A percentile compares a stretch with the other conserved stretches of the same genome.
Evolutionary conservation across 2,888 invertebrate genomes (phyloP).

Genomic region (Heliconius cydno): DNA sequence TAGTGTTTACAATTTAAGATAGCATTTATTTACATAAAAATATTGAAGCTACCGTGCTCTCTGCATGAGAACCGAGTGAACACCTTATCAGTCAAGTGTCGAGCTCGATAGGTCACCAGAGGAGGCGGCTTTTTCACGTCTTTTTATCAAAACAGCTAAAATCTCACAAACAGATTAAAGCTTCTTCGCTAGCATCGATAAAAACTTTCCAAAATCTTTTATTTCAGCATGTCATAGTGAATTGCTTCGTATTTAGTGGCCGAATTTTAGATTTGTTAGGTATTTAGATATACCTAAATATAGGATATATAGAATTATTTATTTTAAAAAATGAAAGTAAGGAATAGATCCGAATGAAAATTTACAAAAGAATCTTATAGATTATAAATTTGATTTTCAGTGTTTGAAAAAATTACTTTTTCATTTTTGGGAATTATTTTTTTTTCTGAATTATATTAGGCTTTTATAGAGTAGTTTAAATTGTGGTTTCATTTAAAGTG

Average conservation of each 20-base stretch:
- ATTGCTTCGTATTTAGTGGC: background rate
- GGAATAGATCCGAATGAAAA: too few relatives aligned
- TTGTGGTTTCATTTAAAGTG: too few relatives aligned
- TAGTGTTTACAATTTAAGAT: slow-evolving; percentile 6
- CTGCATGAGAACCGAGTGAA: slow-evolving; percentile 57
- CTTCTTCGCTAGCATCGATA: background rate
- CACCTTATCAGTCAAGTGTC: slow-evolving; percentile 62
- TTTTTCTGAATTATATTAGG: too few relatives aligned
- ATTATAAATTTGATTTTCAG: too few relatives aligned
- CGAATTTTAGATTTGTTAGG: too few relatives aligned
- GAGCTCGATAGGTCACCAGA: slow-evolving; percentile 38
- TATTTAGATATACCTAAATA: too few relatives aligned
- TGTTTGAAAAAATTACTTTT: too few relatives aligned
- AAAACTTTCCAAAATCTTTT: background rate
- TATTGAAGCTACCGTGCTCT: slow-evolving; percentile 51
- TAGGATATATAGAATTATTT: too few relatives aligned
- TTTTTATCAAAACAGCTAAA: background rate
- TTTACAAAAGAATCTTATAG: too few relatives aligned
- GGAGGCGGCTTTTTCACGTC: slow-evolving; percentile 5
- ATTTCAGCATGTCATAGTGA: background rate
- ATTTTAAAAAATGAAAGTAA: too few relatives aligned
- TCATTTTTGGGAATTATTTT: too few relatives aligned
- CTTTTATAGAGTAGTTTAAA: too few relatives aligned
- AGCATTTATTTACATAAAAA: slow-evolving; percentile 5
- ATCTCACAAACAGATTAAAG: slow-evolving; percentile 4